phyloP scores from a whole-genome alignment of 1,140 invertebrate species.

The Tetramorium parvispinum region DNA sequence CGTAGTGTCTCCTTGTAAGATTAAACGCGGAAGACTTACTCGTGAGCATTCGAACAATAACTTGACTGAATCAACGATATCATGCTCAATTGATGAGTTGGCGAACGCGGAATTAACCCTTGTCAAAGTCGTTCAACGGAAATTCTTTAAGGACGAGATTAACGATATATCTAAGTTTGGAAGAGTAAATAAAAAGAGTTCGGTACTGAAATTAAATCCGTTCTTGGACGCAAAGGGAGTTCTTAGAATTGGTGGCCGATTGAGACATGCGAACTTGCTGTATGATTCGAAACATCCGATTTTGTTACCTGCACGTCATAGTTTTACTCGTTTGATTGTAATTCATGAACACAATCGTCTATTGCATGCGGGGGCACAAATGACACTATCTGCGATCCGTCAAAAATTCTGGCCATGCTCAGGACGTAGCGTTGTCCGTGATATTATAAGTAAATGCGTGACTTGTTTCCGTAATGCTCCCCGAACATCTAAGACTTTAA shows the following conservation, averaged over 20 bases:
- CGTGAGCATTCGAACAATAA: too few relatives aligned
- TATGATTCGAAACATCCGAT: conserved; percentile 2
- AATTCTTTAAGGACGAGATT: not conserved
- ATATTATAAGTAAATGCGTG: not conserved
- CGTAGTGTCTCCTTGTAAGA: too few relatives aligned
- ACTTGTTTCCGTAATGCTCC: not conserved
- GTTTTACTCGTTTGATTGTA: not conserved
- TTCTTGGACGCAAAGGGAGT: not conserved
- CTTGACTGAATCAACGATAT: too few relatives aligned
- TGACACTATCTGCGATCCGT: not conserved
- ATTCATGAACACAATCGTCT: not conserved
- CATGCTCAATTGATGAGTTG: not conserved
- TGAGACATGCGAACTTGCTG: not conserved
- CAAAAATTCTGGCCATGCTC: not conserved
- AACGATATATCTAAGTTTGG: not conserved
- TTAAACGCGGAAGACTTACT: not conserved
- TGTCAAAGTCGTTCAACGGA: not conserved
- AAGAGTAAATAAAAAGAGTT: not conserved
- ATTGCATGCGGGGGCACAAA: not conserved
- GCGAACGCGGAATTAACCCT: not conserved
- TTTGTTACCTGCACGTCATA: not conserved
- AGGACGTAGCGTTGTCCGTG: not conserved
- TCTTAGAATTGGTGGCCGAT: not conserved
- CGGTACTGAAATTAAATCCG: not conserved
- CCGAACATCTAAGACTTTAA: not conserved